A percentile compares a stretch with the other conserved stretches of the same genome.
These are phyloP conservation scores for Invenusta paracnida DNA, from an alignment of 2,888 invertebrate genomes.

Conservation along the genomic window DNA sequence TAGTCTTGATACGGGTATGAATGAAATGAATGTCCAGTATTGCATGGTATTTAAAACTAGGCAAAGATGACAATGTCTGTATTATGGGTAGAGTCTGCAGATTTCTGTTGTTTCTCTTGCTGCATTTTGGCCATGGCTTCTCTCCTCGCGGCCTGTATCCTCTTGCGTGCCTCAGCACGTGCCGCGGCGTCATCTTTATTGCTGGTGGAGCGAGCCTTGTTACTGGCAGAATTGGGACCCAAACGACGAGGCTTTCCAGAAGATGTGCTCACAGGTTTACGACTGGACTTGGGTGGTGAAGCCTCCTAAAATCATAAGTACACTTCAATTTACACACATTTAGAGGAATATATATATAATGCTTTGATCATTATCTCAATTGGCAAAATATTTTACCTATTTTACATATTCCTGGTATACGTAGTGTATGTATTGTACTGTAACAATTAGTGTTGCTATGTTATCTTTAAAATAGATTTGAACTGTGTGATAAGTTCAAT, in stretches of 20 bases:
- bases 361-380: too few relatives aligned
- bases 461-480: too few relatives aligned
- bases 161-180: background rate
- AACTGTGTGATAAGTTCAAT: too few relatives aligned
- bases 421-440: too few relatives aligned
- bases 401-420: too few relatives aligned
- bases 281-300: background rate
- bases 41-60: background rate
- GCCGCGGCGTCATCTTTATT: background rate
- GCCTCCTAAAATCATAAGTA: too few relatives aligned
- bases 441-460: too few relatives aligned
- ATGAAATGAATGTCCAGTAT: too few relatives aligned
- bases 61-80: background rate
- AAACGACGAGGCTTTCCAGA: background rate
- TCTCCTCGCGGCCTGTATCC: background rate
- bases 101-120: background rate
- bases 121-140: slow-evolving; percentile 17
- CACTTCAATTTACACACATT: too few relatives aligned
- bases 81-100: background rate
- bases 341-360: too few relatives aligned
- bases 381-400: too few relatives aligned
- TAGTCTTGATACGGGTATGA: too few relatives aligned
- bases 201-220: background rate
- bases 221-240: background rate
- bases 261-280: background rate